These are phyloP conservation scores for Gallinago jamesoni DNA, from an alignment of 2,113 vertebrate species.

Conservation along the genomic window DNA sequence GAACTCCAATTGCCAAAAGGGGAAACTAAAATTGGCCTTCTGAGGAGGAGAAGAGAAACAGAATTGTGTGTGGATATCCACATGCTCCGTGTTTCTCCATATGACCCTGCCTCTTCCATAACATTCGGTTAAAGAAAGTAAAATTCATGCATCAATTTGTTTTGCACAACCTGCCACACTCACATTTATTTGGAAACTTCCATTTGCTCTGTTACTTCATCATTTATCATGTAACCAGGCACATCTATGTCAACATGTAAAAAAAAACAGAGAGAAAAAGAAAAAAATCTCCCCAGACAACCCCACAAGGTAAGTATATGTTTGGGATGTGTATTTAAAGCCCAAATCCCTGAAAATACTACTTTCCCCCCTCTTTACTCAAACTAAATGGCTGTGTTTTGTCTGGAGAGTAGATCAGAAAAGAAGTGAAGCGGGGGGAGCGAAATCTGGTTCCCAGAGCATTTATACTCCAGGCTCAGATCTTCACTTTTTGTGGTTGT, in stretches of 20 bases:
- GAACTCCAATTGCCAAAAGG: not conserved
- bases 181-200: not conserved
- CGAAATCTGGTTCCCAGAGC: not conserved
- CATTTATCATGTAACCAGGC: not conserved
- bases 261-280: fast-evolving
- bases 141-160: not conserved
- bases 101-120: not conserved
- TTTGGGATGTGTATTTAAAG: not conserved
- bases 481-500: not conserved
- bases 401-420: not conserved
- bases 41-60: not conserved
- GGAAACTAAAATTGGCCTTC: not conserved
- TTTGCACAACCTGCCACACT: not conserved
- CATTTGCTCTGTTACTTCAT: not conserved
- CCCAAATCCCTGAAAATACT: not conserved
- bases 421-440: not conserved
- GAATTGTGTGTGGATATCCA: not conserved
- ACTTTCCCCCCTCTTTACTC: not conserved
- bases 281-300: not conserved
- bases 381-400: not conserved
- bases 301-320: not conserved
- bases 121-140: not conserved
- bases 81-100: not conserved
- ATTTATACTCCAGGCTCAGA: constrained; percentile 48
- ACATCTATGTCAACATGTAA: not conserved